Conservation (phyloP, 2,797 vertebrate genomes). For the Amphiprion clarkii region DNA sequence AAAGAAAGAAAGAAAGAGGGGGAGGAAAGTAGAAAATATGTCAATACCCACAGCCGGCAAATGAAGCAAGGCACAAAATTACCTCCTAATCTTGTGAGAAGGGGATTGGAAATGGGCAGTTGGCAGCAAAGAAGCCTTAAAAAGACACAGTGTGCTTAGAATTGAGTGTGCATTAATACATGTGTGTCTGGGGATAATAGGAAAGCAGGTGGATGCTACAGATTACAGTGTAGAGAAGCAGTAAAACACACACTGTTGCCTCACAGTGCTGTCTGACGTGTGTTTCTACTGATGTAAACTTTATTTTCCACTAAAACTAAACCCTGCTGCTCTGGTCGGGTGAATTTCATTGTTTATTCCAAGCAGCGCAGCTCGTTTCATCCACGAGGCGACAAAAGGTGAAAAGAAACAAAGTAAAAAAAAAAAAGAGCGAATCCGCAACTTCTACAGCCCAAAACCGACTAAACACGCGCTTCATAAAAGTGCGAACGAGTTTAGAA, state of each 20-base stretch:
- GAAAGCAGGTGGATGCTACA: not conserved
- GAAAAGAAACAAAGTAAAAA: not conserved
- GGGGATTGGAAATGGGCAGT: slow-evolving; percentile 37
- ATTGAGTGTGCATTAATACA: not conserved
- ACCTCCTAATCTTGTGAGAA: slow-evolving; percentile 39
- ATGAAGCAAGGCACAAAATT: slow-evolving; percentile 31
- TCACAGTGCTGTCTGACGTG: not conserved
- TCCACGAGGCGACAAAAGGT: slow-evolving; percentile 31
- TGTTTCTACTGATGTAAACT: not conserved
- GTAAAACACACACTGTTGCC: not conserved
- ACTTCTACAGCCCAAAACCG: not conserved
- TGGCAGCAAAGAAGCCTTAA: slow-evolving; percentile 9
- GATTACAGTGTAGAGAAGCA: not conserved
- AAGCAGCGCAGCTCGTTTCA: slow-evolving; percentile 13
- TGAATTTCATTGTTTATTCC: slow-evolving; percentile 20
- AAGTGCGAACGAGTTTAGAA: not conserved
- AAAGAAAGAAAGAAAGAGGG: slow-evolving; percentile 9
- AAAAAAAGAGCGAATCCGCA: not conserved
- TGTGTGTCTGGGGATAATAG: not conserved
- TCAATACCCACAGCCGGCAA: slow-evolving; percentile 36
- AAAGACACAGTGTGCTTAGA: not conserved
- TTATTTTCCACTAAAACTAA: not conserved
- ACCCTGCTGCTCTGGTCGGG: not conserved
- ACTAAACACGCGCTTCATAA: not conserved
- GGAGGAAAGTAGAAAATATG: slow-evolving; percentile 34